phyloP scores from a whole-genome alignment of 2,113 vertebrate genomes.

The Rhineura floridana region DNA sequence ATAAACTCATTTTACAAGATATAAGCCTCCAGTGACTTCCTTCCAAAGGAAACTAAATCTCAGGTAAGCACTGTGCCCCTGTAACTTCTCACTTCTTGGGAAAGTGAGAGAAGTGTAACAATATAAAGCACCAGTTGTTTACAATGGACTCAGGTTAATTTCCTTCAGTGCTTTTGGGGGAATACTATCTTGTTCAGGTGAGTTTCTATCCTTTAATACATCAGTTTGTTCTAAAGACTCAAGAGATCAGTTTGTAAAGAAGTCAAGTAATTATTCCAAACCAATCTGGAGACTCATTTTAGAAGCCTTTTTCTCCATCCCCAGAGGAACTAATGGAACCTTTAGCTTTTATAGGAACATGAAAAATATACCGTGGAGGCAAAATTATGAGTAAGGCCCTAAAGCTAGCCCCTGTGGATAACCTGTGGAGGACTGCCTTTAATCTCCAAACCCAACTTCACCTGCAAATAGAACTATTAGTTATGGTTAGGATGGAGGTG shows the following conservation, averaged over 20 bases:
- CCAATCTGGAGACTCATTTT: background rate
- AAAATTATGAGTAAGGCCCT: background rate
- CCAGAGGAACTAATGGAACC: background rate
- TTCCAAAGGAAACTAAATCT: no score
- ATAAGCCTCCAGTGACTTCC: no score
- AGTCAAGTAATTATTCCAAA: background rate
- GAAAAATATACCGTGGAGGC: background rate
- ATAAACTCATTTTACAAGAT: no score
- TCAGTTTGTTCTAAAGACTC: background rate
- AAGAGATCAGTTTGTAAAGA: background rate
- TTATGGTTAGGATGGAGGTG: no score
- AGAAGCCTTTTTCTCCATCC: background rate
- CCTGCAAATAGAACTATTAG: no score
- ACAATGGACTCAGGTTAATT: background rate
- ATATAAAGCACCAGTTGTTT: background rate
- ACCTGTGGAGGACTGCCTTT: background rate
- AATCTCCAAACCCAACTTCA: background rate
- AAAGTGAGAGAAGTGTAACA: background rate
- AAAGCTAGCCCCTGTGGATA: background rate
- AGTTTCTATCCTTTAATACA: background rate
- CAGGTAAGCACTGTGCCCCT: background rate
- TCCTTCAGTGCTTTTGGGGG: background rate
- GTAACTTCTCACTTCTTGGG: background rate
- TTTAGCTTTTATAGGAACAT: background rate
- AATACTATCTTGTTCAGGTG: background rate